These are phyloP conservation scores for Parus major DNA, from an alignment of 2,113 vertebrate genomes.

Conservation along the genomic window DNA sequence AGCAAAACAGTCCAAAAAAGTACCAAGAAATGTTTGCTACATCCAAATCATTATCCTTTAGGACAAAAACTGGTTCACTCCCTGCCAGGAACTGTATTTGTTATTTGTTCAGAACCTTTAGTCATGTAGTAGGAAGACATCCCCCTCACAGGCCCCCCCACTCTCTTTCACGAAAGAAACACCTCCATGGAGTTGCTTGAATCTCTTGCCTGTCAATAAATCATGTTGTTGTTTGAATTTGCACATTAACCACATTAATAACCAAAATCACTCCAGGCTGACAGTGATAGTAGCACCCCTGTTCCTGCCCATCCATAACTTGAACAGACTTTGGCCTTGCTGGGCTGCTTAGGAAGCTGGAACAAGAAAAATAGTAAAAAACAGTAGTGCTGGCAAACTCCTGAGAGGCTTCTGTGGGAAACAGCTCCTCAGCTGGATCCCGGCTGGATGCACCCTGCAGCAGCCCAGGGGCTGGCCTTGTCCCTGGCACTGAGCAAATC, in stretches of 20 bases:
- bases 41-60: background rate
- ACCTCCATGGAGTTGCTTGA: background rate
- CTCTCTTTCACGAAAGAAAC: background rate
- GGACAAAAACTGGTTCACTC: background rate
- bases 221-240: background rate
- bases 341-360: background rate
- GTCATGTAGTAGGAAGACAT: background rate
- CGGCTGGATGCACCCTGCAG: background rate
- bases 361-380: background rate
- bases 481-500: background rate
- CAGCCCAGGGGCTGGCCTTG: background rate
- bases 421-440: background rate
- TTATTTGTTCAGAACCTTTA: background rate
- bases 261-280: background rate
- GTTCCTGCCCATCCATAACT: background rate
- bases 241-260: no score
- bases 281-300: background rate
- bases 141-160: accelerated
- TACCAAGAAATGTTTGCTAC: background rate
- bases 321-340: background rate
- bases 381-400: background rate
- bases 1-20: background rate
- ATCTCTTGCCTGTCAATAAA: background rate
- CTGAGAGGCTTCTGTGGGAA: background rate
- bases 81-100: background rate